These are phyloP conservation scores for Parnassius orleans DNA, from an alignment of 2,888 invertebrate species.

Conservation along the genomic window DNA sequence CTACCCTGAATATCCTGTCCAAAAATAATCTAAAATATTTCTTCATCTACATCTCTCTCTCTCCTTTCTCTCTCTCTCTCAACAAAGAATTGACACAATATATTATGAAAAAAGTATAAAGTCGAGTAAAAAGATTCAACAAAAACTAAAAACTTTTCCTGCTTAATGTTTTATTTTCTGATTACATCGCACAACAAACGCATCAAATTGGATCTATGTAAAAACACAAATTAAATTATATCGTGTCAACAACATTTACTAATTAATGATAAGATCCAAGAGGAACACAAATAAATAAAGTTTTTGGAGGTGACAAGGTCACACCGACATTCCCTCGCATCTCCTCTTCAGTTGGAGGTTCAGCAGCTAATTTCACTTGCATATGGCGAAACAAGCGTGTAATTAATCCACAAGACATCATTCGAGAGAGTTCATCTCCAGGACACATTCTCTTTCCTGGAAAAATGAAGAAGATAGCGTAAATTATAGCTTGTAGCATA, in stretches of 20 bases:
- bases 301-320: constrained; percentile 85
- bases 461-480: constrained; percentile 26
- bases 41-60: not conserved
- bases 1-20: not conserved
- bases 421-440: constrained; percentile 90
- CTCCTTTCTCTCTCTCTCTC: not conserved
- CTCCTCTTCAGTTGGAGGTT: constrained; percentile 62
- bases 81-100: no score
- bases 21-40: not conserved
- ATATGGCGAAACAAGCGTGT: constrained; percentile 85
- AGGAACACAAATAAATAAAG: constrained; percentile 54
- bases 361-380: constrained; percentile 79
- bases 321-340: constrained; percentile 88
- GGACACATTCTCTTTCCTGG: constrained; percentile 91
- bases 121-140: no score
- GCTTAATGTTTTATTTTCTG: no score
- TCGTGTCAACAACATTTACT: no score
- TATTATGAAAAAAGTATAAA: no score
- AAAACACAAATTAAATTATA: no score
- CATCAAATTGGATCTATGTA: no score
- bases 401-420: constrained; percentile 84
- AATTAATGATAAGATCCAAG: constrained; percentile 34
- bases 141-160: no score
- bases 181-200: no score
- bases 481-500: no score